These are phyloP conservation scores for Agrotis ipsilon DNA, from an alignment of 2,888 invertebrate genomes.

Conservation along the genomic window DNA sequence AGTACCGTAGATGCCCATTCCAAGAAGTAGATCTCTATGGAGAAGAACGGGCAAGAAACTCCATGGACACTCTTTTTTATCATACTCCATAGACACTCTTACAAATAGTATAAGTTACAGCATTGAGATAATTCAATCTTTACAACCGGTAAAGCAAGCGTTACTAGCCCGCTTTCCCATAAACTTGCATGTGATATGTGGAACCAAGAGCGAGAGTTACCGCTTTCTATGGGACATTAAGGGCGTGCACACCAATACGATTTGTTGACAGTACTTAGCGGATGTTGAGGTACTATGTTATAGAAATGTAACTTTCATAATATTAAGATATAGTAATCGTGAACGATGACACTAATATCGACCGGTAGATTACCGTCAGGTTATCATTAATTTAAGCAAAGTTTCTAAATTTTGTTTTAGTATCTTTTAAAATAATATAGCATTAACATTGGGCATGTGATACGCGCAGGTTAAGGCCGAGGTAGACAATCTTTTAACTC, in stretches of 20 bases:
- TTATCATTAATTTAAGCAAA: not conserved
- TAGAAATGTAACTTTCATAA: not conserved
- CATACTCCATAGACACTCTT: too few species aligned
- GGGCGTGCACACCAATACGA: slow-evolving; percentile 40
- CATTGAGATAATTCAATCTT: slow-evolving; percentile 13
- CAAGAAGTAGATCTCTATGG: too few species aligned
- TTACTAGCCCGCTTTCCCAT: slow-evolving; percentile 54
- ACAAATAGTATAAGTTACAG: slow-evolving; percentile 12
- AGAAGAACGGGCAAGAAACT: too few species aligned
- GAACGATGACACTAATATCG: not conserved
- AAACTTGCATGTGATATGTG: slow-evolving; percentile 45
- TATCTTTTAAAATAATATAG: not conserved
- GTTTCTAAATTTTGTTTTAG: not conserved
- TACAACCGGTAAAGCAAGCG: slow-evolving; percentile 37
- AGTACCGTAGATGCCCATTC: too few species aligned
- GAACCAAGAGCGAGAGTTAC: slow-evolving; percentile 56
- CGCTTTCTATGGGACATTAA: slow-evolving; percentile 62
- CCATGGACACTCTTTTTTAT: too few species aligned
- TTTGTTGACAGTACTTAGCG: slow-evolving; percentile 30
- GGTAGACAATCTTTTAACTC: too few species aligned
- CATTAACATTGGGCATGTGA: too few species aligned
- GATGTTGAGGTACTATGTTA: slow-evolving; percentile 1
- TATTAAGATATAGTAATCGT: not conserved
- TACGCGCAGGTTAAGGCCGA: too few species aligned
- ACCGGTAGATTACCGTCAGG: not conserved